Evolutionary conservation across 2,888 invertebrate genomes (phyloP), one percentile per base, ranked within the genome.

Genomic region (Drosophila ezoana): DNA sequence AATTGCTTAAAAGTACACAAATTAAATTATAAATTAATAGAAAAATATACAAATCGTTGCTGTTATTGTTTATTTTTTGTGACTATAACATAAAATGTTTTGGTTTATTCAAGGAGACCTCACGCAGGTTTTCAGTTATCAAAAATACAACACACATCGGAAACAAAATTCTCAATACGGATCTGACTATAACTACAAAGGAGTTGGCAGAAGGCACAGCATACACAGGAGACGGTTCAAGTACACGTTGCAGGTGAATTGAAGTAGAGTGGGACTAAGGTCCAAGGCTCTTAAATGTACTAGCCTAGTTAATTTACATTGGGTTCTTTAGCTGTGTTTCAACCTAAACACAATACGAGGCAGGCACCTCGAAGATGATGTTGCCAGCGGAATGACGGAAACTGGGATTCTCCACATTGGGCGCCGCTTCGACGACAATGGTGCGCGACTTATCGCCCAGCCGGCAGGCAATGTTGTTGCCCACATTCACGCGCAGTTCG

Each of bases 401-500:
- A 65, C 76, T 89, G 9, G 92, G 91, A 65, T 79, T 89, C 59
- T 92, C 91, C 20, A 92, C 90, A 58, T 91, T 90, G 33, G 90
- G 65, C 13, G 81, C 90, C 52, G 90, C 92, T 80, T 92, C 92
- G 48, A 92, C 84, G 28, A 88, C 81, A 70, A 92, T 91, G 37
- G 90, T 89, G 61, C 91, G 90, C n/a, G 95, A 93, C 92, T 97
- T 98, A 79, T 96, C 96, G 51, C 97, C 98, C 73, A 98, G 93
- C 89, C 95, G 96, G 91, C 98, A 98, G 77, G 95, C 95, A 66
- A 98, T 95, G 3, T 95, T 95, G 68, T 95, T 95, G 40, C 95
- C 95, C 20, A 95, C 95, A 87, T 94, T 94, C 3, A 97, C 96
- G 20, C 94, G 92, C 23, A 98, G 91, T 63, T 97, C 96, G 0